Percentiles rank a stretch among this genome's conserved stretches.
Conservation (phyloP, 2,113 vertebrate species). For the Tamias sibiricus region DNA sequence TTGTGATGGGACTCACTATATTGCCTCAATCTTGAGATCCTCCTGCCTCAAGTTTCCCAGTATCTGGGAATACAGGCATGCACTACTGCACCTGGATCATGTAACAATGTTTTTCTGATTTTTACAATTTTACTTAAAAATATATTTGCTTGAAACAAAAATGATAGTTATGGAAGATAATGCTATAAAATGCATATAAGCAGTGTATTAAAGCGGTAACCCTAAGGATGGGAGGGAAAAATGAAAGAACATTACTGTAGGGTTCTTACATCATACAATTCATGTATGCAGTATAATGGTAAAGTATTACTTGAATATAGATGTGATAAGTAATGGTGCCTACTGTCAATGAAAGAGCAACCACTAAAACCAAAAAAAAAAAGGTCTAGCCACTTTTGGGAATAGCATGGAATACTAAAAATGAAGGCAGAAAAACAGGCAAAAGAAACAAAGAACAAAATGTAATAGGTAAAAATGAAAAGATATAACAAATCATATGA, state of each 20-base stretch:
- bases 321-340: neutral
- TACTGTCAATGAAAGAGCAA: neutral
- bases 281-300: neutral
- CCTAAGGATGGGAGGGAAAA: neutral
- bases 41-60: neutral
- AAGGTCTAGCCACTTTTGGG: neutral
- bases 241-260: neutral
- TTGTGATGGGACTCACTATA: too few species aligned
- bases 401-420: neutral
- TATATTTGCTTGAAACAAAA: neutral
- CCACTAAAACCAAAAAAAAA: neutral
- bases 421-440: neutral
- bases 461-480: neutral
- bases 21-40: neutral
- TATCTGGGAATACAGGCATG: neutral
- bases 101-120: neutral
- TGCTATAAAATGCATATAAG: neutral
- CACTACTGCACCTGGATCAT: neutral
- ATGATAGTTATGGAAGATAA: neutral
- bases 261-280: neutral
- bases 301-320: neutral
- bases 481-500: neutral
- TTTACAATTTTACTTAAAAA: neutral
- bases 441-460: neutral
- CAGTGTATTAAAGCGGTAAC: neutral